Base-by-base conservation (phyloP, 2,113 vertebrate species). In the Meriones unguiculatus region DNA sequence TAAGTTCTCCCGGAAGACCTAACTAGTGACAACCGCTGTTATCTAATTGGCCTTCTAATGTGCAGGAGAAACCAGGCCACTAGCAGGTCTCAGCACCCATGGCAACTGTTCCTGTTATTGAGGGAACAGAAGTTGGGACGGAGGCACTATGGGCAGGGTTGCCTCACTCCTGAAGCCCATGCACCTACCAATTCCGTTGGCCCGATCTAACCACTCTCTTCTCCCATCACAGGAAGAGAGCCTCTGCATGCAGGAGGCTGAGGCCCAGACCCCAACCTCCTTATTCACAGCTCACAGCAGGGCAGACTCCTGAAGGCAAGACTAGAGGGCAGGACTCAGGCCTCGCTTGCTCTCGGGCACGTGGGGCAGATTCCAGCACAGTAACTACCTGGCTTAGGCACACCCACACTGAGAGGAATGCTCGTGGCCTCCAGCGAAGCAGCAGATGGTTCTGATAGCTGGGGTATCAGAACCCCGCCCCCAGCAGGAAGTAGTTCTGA, bases 161-260 rank as follows among this genome's bases (percentile, higher is more conserved):
- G 69, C 41, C 94, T 90, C 28, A 24, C 75, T 41, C 1, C 2
- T 35, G 62, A 92, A 64, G 38, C 10, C 54, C 41, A 57, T 8
- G 52, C 9, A 57, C 80, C 64, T n/a, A 30, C 35, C 14, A 38
- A 73, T 38, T 76, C 24, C 1, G 2, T 13, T 77, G 62, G 69
- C 76, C 82, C 78, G 20, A 77, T 52, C 70, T 35, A 57, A 46
- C 38, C 38, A 11, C 35, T 64, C 50, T 32, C 38, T 62, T 30
- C 15, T 64, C 18, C 85, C 30, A 0, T 81, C 35, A 75, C 30
- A 35, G 93, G 41, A 72, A 50, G n/a, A 20, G 32, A 69, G 32
- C 6, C 82, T 52, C 10, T 12, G 54, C 25, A 35, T 15, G 72
- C 22, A 20, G 38, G n/a, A 57, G 0, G 0, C 54, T 5, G 24